Conservation (phyloP, 2,888 invertebrate species). For the Zelleria hepariella region DNA sequence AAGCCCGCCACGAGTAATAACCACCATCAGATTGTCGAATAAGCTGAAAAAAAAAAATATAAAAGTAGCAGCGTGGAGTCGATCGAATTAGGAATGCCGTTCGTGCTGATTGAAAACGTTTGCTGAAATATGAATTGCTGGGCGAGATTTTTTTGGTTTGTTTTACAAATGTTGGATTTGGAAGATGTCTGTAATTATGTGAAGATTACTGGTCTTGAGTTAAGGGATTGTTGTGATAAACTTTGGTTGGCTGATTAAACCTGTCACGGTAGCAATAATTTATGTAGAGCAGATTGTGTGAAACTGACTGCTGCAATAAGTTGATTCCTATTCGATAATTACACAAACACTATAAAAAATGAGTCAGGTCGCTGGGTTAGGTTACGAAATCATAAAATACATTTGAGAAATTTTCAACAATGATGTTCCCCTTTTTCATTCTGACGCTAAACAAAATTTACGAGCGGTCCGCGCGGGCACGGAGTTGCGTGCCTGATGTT, state of each 20-base stretch:
- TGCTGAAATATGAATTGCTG: not conserved
- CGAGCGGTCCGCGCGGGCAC: conserved; percentile 55
- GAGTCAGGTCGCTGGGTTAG: conserved; percentile 21
- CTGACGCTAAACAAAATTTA: conserved; percentile 68
- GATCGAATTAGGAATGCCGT: conserved; percentile 5
- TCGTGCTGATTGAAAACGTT: conserved; percentile 14
- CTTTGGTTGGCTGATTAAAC: not conserved
- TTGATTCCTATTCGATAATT: conserved; percentile 9
- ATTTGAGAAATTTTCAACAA: conserved; percentile 63
- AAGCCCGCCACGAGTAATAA: conserved; percentile 42
- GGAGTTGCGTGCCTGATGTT: conserved; percentile 66
- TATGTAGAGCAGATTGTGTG: not conserved
- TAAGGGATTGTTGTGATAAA: not conserved
- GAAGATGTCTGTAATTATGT: not conserved
- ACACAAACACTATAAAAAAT: conserved; percentile 12
- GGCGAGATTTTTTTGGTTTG: not conserved
- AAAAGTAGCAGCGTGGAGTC: not conserved
- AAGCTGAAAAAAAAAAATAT: conserved; percentile 31
- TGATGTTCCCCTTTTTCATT: conserved; percentile 67
- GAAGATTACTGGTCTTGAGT: not conserved
- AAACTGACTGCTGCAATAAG: not conserved
- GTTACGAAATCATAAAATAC: conserved; percentile 45
- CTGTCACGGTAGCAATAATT: not conserved
- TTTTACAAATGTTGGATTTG: not conserved
- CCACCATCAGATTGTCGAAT: conserved; percentile 52